These are phyloP conservation scores for Scortum barcoo DNA, from an alignment of 2,113 vertebrate species.

Conservation along the genomic window DNA sequence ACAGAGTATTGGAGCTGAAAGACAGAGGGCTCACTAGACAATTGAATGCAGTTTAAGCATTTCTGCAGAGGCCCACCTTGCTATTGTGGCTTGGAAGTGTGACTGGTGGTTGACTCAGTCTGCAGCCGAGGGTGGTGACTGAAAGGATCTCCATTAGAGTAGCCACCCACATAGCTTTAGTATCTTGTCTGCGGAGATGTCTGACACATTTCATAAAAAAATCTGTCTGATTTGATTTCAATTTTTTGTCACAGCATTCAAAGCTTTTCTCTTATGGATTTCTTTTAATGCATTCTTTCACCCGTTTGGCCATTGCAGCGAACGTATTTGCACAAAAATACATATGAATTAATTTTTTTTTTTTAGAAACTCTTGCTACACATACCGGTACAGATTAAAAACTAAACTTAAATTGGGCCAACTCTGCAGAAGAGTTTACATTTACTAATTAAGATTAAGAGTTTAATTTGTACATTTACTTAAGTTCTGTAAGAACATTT, in stretches of 20 bases:
- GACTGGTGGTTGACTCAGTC: constrained; percentile 58
- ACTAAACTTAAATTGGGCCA: too few species aligned
- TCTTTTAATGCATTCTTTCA: not conserved
- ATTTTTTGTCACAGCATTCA: not conserved
- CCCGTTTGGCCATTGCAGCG: not conserved
- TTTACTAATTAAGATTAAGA: too few species aligned
- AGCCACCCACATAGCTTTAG: constrained; percentile 64
- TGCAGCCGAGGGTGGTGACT: constrained; percentile 64
- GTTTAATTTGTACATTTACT: not conserved
- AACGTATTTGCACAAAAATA: not conserved
- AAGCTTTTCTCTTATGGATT: not conserved
- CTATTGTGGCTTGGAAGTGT: constrained; percentile 68
- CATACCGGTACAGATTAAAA: too few species aligned
- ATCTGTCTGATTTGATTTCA: not conserved
- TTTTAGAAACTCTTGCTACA: not conserved
- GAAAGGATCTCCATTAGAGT: constrained; percentile 61
- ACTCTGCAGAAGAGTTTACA: too few species aligned
- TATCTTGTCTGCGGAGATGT: constrained; percentile 34
- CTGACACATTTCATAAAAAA: not conserved
- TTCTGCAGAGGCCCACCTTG: constrained; percentile 67
- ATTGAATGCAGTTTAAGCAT: constrained; percentile 70
- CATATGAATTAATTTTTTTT: not conserved
- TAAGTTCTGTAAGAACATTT: not conserved
- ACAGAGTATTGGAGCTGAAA: constrained; percentile 57
- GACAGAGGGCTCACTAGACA: constrained; percentile 61